Conservation (phyloP, 2,113 vertebrate genomes). For the Carassius carassius region DNA sequence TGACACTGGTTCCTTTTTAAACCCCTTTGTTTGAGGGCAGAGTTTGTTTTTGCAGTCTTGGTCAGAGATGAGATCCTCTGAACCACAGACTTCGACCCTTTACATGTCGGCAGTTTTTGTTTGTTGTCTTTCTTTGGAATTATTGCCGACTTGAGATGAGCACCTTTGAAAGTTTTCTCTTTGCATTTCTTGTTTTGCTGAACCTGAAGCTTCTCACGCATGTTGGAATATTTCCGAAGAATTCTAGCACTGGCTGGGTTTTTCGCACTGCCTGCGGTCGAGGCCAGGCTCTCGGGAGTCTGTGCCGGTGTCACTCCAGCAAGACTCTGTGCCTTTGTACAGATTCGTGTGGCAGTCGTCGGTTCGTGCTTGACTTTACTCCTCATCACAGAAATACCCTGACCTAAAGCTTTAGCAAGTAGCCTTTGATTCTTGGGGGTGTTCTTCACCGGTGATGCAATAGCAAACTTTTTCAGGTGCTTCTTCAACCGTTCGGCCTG, state of each 20-base stretch:
- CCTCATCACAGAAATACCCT: slow-evolving; percentile 63
- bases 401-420: slow-evolving; percentile 84
- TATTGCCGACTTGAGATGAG: slow-evolving; percentile 74
- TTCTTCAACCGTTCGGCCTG: slow-evolving; percentile 98
- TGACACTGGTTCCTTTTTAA: slow-evolving; percentile 48
- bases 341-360: slow-evolving; percentile 57
- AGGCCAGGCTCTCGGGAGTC: slow-evolving; percentile 67
- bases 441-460: slow-evolving; percentile 88
- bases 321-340: slow-evolving; percentile 60
- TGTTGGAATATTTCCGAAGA: slow-evolving; percentile 91
- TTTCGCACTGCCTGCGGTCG: slow-evolving; percentile 75
- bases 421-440: slow-evolving; percentile 89
- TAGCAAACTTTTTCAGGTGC: slow-evolving; percentile 96
- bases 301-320: slow-evolving; percentile 49
- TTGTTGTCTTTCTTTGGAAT: slow-evolving; percentile 77
- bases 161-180: slow-evolving; percentile 72
- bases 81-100: slow-evolving; percentile 66
- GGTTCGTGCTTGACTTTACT: slow-evolving; percentile 73
- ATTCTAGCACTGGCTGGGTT: slow-evolving; percentile 88
- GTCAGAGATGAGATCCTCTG: slow-evolving; percentile 60
- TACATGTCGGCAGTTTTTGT: slow-evolving; percentile 67
- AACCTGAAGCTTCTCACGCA: slow-evolving; percentile 88
- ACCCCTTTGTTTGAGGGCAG: slow-evolving; percentile 49
- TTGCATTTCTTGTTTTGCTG: slow-evolving; percentile 76
- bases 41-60: slow-evolving; percentile 61